Base-by-base conservation (phyloP, 2,797 vertebrate species). In the Urocyon cinereoargenteus region DNA sequence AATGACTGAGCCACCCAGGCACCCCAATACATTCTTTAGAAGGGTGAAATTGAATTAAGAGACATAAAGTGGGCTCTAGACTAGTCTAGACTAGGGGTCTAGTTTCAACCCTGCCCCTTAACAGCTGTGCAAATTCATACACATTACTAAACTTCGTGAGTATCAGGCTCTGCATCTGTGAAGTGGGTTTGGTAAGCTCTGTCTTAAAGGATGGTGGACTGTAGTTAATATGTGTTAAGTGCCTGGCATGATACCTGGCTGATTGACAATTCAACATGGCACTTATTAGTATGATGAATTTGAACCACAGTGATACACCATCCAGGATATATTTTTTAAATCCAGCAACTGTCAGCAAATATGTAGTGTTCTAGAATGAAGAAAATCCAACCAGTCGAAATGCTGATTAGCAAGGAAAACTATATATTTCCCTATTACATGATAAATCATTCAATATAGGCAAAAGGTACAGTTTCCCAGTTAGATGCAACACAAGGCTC, bases 361-460 rank as follows among this genome's bases (percentile, higher is more conserved):
- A 86, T 62, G 22, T 28, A 82, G 40, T 62, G 31, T 51, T 81
- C n/a, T 75, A 31, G 24, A 79, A 82, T 13, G 72, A 73, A 66
- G 31, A 82, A 94, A 93, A 75, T 6, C 7, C n/a, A n/a, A 90
- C 45, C 21, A 77, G 57, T 24, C 34, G 86, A 95, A 92, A 86
- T 86, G 13, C 19, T 70, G 11, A 34, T 87, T 93, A 90, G 66
- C 49, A 75, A 86, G 73, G 24, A 77, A 93, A 82, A 83, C 26
- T 40, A 68, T 59, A n/a, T 83, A 86, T 62, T 93, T 95, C 24
- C 49, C 36, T 62, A 73, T 84, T 85, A 45, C 3, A 59, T 66
- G 36, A 78, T 62, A 59, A 75, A 57, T 73, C 51, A 45, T 92
- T 94, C 21, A 66, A n/a, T 49, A 28, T 49, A n/a, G 26, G 19